Evolutionary conservation across 2,113 vertebrate genomes (phyloP).

Genomic region (Monopterus albus): DNA sequence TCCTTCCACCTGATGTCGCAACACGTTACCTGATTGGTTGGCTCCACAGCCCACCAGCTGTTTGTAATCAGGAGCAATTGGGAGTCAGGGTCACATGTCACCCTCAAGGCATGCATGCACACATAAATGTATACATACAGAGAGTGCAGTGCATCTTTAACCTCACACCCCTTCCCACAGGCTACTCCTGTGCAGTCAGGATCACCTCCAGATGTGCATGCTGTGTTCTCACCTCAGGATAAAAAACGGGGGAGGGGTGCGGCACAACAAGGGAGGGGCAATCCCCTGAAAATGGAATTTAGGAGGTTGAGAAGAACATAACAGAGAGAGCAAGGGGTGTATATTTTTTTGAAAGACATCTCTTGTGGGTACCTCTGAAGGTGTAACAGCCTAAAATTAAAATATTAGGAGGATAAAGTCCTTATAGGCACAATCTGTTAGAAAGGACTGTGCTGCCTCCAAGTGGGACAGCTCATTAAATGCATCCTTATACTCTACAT

Average conservation of each 20-base stretch:
- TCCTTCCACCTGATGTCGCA: constrained; percentile 49
- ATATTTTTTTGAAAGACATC: background rate
- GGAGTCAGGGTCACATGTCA: constrained; percentile 64
- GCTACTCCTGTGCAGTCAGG: constrained; percentile 52
- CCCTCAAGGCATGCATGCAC: constrained; percentile 54
- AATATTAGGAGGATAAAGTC: constrained; percentile 2
- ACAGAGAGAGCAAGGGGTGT: background rate
- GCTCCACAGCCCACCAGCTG: constrained; percentile 57
- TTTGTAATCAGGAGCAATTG: constrained; percentile 72
- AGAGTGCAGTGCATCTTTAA: constrained; percentile 64
- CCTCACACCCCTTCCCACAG: constrained; percentile 55
- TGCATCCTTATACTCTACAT: background rate
- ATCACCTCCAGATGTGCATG: constrained; percentile 77
- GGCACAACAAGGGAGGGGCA: background rate
- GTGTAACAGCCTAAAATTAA: background rate
- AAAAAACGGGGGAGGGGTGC: constrained; percentile 34
- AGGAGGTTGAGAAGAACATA: background rate
- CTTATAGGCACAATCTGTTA: background rate
- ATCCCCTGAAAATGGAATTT: constrained; percentile 1
- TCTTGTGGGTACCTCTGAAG: background rate
- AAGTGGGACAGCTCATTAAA: constrained; percentile 32
- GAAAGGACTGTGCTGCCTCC: constrained; percentile 43
- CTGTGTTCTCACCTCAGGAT: constrained; percentile 51
- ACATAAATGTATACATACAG: constrained; percentile 45
- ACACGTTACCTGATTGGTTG: constrained; percentile 36